Percentiles rank a stretch among this genome's conserved stretches.
These are phyloP conservation scores for Ctenodactylus gundi DNA, from an alignment of 2,113 vertebrate species.

Conservation along the genomic window DNA sequence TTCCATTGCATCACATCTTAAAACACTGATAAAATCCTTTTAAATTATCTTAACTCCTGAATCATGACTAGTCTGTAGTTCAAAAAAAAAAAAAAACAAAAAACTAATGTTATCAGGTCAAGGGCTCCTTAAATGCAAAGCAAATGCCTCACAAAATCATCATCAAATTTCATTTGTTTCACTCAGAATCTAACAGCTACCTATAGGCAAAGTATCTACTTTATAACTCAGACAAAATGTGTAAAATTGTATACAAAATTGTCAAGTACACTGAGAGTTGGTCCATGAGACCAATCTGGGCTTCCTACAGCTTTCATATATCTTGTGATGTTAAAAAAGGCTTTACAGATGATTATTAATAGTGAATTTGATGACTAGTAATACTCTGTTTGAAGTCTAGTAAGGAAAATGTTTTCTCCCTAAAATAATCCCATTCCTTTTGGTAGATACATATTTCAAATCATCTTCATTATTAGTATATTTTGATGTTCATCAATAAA, in stretches of 20 bases:
- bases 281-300: neutral
- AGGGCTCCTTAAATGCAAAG: neutral
- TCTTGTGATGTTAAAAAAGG: neutral
- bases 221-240: neutral
- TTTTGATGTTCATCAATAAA: neutral
- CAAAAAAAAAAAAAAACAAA: conserved; percentile 43
- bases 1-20: neutral
- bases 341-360: neutral
- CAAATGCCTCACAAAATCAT: neutral
- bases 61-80: neutral
- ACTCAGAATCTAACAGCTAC: neutral
- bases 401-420: neutral
- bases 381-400: neutral
- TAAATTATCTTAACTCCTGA: neutral
- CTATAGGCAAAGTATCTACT: neutral
- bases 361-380: neutral
- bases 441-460: neutral
- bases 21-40: neutral
- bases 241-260: neutral
- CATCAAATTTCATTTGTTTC: neutral
- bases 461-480: neutral
- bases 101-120: neutral
- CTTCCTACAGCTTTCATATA: neutral
- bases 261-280: neutral
- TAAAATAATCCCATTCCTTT: neutral